Evolutionary conservation across 2,888 invertebrate genomes (phyloP).

Genomic region (Chrysomela aeneicollis): DNA sequence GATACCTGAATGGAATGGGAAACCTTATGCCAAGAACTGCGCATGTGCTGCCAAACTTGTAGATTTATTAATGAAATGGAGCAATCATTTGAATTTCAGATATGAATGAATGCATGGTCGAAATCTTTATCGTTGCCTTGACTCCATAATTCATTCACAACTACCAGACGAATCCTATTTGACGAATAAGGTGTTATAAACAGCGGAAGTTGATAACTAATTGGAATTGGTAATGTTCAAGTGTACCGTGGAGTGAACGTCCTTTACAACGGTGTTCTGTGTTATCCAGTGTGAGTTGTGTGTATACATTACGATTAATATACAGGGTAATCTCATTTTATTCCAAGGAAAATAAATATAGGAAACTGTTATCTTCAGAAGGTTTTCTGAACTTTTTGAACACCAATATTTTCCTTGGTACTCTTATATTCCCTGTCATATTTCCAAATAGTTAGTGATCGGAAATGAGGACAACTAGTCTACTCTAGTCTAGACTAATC

Average conservation of each 20-base stretch:
- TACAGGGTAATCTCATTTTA: background rate
- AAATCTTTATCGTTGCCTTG: background rate
- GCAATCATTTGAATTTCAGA: background rate
- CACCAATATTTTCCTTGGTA: too few relatives aligned
- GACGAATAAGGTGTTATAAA: background rate
- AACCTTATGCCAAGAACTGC: too few relatives aligned
- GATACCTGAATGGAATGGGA: too few relatives aligned
- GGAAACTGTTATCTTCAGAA: too few relatives aligned
- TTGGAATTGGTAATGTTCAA: conserved; percentile 31
- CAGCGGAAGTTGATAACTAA: conserved; percentile 26
- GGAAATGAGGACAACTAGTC: too few relatives aligned
- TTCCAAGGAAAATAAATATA: too few relatives aligned
- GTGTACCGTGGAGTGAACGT: conserved; percentile 26
- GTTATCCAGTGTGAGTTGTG: conserved; percentile 8
- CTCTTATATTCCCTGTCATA: too few relatives aligned
- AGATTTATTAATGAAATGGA: too few relatives aligned
- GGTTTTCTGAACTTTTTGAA: too few relatives aligned
- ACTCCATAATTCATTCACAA: background rate
- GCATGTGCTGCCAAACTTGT: too few relatives aligned
- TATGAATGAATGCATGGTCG: background rate
- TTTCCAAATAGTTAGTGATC: too few relatives aligned
- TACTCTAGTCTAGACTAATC: too few relatives aligned
- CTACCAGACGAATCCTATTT: background rate
- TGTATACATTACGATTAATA: background rate
- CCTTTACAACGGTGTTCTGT: conserved; percentile 19